Conservation (phyloP, 2,888 invertebrate species). For the Pseudococcus jackbeardsleyi region DNA sequence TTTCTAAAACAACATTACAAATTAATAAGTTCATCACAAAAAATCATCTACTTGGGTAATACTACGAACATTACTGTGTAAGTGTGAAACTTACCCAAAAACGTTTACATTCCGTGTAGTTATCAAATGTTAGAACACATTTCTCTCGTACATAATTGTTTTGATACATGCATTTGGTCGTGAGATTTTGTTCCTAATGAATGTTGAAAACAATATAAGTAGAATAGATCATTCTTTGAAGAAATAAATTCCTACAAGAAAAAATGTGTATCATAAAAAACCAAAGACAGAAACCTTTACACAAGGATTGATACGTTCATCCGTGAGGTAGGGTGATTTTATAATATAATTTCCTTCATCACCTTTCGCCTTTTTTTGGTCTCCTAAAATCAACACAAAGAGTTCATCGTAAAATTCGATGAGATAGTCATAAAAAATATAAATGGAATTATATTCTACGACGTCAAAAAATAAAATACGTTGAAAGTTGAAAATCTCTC, state of each 20-base stretch:
- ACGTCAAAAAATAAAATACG: too few species aligned
- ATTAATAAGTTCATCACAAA: too few species aligned
- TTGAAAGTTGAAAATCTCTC: too few species aligned
- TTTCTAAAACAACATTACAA: conserved; percentile 6
- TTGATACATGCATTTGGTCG: conserved; percentile 41
- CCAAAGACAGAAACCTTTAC: not conserved
- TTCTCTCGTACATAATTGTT: not conserved
- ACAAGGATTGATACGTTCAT: conserved; percentile 2
- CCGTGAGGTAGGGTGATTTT: not conserved
- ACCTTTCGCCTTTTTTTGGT: not conserved
- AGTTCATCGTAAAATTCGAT: not conserved
- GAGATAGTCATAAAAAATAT: not conserved
- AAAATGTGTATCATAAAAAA: not conserved
- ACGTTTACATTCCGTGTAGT: not conserved
- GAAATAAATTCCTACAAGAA: not conserved
- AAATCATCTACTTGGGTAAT: not conserved
- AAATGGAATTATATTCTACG: too few species aligned
- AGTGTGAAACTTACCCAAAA: conserved; percentile 3
- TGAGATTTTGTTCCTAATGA: not conserved
- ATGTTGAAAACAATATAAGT: not conserved
- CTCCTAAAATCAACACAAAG: not conserved
- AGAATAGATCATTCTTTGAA: not conserved
- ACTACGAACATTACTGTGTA: too few species aligned
- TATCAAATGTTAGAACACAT: not conserved
- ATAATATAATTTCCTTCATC: conserved; percentile 42